These are phyloP conservation scores for Ammodytes marinus DNA, from an alignment of 2,113 vertebrate species.

Conservation along the genomic window DNA sequence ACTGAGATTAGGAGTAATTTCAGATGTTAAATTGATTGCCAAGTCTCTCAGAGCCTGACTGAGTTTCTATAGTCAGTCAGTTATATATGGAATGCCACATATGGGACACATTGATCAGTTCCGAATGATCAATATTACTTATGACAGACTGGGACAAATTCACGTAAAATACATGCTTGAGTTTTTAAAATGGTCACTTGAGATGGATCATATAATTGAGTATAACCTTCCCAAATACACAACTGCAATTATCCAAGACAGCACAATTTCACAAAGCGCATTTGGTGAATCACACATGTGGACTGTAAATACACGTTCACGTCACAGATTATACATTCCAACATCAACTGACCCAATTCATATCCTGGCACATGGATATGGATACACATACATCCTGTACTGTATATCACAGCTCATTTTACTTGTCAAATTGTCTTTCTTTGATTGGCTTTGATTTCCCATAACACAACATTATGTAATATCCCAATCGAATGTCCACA, in stretches of 20 bases:
- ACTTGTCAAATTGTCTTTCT: neutral
- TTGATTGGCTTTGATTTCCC: neutral
- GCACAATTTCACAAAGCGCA: constrained; percentile 6
- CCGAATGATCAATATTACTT: constrained; percentile 37
- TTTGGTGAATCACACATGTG: constrained; percentile 3
- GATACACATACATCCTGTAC: neutral
- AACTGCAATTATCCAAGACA: constrained; percentile 10
- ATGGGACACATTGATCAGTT: constrained; percentile 16
- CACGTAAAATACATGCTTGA: neutral
- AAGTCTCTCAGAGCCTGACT: constrained; percentile 43
- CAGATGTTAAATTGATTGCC: constrained; percentile 56
- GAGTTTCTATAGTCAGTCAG: constrained; percentile 12
- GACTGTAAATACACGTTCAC: constrained; percentile 1
- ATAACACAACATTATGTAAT: neutral
- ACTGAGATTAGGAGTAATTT: constrained; percentile 66
- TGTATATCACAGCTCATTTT: neutral
- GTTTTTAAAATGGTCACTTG: constrained; percentile 2
- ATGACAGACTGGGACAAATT: constrained; percentile 33
- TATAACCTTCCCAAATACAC: neutral
- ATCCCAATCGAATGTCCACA: no score
- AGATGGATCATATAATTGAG: neutral
- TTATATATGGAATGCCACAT: constrained; percentile 13
- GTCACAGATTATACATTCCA: neutral
- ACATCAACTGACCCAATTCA: neutral
- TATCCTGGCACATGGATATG: neutral